These are phyloP conservation scores for Procapra przewalskii DNA, from an alignment of 2,113 vertebrate genomes.

Conservation along the genomic window DNA sequence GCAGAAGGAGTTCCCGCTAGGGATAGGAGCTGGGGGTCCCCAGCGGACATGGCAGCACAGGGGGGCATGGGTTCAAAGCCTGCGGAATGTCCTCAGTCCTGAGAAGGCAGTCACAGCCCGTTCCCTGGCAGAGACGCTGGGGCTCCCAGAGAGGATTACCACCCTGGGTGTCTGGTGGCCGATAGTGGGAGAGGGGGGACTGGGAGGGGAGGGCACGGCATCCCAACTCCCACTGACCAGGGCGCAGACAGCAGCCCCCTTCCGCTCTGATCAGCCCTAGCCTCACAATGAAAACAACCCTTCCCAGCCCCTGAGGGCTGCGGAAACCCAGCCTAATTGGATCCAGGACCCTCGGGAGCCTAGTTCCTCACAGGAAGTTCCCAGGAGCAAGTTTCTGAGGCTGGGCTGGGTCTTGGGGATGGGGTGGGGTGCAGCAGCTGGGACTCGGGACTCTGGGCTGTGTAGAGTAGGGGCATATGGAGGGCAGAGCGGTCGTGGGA, in stretches of 20 bases:
- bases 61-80: not conserved
- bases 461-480: not conserved
- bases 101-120: not conserved
- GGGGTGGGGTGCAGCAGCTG: not conserved
- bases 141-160: not conserved
- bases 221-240: not conserved
- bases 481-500: not conserved
- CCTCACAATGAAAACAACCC: not conserved
- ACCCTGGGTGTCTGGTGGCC: not conserved
- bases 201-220: not conserved
- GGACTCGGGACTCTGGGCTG: not conserved
- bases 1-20: not conserved
- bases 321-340: constrained; percentile 48
- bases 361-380: constrained; percentile 34
- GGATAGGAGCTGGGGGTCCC: not conserved
- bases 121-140: not conserved
- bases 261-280: not conserved
- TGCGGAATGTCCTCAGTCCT: not conserved
- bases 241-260: not conserved
- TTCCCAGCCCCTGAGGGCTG: not conserved
- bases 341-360: constrained; percentile 42
- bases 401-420: not conserved
- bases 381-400: not conserved
- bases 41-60: not conserved
- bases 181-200: no score